Evolutionary conservation across 2,888 invertebrate genomes (phyloP).

Genomic region (Drosophila melanocephala): DNA sequence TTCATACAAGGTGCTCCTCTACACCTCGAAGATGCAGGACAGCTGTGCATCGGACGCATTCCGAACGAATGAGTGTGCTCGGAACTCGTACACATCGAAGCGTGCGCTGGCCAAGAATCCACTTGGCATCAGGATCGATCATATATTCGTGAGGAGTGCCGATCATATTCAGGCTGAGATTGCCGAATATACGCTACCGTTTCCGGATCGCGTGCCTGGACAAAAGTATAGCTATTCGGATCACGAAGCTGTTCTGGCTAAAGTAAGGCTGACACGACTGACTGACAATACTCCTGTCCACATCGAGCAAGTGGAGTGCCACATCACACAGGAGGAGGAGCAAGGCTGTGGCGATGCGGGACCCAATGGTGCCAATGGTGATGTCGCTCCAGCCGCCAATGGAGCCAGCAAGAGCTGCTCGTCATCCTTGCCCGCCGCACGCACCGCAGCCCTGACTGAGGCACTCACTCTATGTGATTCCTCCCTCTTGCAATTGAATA

Average conservation of each 20-base stretch:
- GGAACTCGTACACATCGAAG: conserved; percentile 92
- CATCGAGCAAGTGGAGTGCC: conserved; percentile 44
- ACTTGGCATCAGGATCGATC: conserved; percentile 96
- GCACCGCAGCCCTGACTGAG: conserved; percentile 81
- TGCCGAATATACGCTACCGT: conserved; percentile 89
- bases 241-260: conserved; percentile 93
- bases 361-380: not conserved
- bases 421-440: conserved; percentile 45
- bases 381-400: not conserved
- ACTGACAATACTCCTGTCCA: conserved; percentile 8
- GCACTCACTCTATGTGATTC: conserved; percentile 82
- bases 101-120: conserved; percentile 87
- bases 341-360: conserved; percentile 20
- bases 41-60: conserved; percentile 84
- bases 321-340: conserved; percentile 7
- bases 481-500: conserved; percentile 81
- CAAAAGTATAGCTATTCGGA: conserved; percentile 93
- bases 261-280: conserved; percentile 75
- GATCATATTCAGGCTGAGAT: conserved; percentile 85
- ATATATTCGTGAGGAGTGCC: conserved; percentile 89
- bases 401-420: conserved; percentile 18
- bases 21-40: conserved; percentile 87
- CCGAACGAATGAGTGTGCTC: conserved; percentile 92
- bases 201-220: conserved; percentile 90
- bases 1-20: conserved; percentile 89